Evolutionary conservation across 2,888 invertebrate genomes (phyloP).

Genomic region (Drosophila neonasuta): DNA sequence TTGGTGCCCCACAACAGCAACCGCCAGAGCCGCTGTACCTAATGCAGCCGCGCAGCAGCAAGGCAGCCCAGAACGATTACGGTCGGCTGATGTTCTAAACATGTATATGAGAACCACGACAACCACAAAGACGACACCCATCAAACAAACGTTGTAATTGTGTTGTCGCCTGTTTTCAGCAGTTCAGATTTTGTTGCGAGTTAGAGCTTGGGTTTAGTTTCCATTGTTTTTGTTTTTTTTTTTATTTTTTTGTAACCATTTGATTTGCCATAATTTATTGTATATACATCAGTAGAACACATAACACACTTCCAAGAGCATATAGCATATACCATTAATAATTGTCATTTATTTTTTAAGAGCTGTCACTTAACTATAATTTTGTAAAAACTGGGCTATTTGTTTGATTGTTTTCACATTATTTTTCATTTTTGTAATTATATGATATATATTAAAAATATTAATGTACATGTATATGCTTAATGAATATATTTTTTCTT

Average conservation of each 20-base stretch:
- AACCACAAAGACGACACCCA: constrained; percentile 1
- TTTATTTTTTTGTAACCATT: constrained; percentile 34
- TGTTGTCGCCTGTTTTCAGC: constrained; percentile 13
- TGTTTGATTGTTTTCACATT: constrained; percentile 29
- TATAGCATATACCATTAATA: constrained; percentile 45
- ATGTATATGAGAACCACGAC: constrained; percentile 5
- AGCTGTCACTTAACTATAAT: constrained; percentile 48
- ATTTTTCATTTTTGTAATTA: constrained; percentile 24
- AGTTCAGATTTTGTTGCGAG: constrained; percentile 27
- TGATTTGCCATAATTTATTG: constrained; percentile 71
- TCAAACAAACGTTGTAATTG: constrained; percentile 4
- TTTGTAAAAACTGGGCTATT: constrained; percentile 66
- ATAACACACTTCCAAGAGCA: constrained; percentile 32
- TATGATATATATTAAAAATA: constrained; percentile 21
- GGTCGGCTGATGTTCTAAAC: constrained; percentile 67
- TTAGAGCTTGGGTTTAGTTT: constrained; percentile 18
- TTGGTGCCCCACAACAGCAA: constrained; percentile 65
- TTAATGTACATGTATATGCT: constrained; percentile 36
- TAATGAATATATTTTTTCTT: constrained; percentile 42
- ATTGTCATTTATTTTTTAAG: constrained; percentile 52
- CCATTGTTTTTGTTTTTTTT: constrained; percentile 11
- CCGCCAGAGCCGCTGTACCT: constrained; percentile 55
- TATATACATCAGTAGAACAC: constrained; percentile 58
- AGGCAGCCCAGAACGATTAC: constrained; percentile 76
- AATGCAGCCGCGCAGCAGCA: constrained; percentile 59